These are phyloP conservation scores for Morinoia aosen DNA, from an alignment of 2,888 invertebrate species.

Conservation along the genomic window DNA sequence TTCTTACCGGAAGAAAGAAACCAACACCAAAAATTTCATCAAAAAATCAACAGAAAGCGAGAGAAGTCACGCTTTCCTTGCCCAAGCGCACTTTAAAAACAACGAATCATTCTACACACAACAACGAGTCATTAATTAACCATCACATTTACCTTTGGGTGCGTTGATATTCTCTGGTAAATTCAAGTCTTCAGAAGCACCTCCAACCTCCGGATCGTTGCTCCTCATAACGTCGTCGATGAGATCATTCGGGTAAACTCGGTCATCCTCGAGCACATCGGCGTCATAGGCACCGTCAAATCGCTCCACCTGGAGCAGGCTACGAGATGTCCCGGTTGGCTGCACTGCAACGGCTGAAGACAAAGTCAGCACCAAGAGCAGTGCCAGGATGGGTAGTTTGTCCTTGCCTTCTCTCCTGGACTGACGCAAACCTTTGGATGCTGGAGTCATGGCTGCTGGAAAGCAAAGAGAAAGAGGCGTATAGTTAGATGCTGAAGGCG, in stretches of 20 bases:
- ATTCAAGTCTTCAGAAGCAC: not conserved
- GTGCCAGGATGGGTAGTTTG: not conserved
- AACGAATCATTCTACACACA: no score
- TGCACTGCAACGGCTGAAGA: not conserved
- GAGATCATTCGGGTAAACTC: not conserved
- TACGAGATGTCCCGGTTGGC: not conserved
- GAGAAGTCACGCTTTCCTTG: no score
- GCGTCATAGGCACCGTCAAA: not conserved
- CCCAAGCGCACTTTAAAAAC: no score
- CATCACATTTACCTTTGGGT: not conserved
- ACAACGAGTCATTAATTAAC: not conserved
- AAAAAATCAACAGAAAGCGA: no score
- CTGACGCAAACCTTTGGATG: not conserved
- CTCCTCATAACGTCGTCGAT: not conserved
- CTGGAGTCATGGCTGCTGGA: not conserved
- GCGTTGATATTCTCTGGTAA: not conserved
- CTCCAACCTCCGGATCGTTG: not conserved
- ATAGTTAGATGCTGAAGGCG: not conserved
- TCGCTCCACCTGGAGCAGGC: not conserved
- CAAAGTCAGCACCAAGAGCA: not conserved
- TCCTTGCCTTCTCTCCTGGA: not conserved
- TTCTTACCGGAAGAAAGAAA: no score
- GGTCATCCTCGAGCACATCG: not conserved
- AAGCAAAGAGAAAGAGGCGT: not conserved
- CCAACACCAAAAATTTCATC: no score